Percentiles rank a stretch among this genome's conserved stretches.
Conservation (phyloP, 2,888 invertebrate genomes). For the Cosmia trapezina region DNA sequence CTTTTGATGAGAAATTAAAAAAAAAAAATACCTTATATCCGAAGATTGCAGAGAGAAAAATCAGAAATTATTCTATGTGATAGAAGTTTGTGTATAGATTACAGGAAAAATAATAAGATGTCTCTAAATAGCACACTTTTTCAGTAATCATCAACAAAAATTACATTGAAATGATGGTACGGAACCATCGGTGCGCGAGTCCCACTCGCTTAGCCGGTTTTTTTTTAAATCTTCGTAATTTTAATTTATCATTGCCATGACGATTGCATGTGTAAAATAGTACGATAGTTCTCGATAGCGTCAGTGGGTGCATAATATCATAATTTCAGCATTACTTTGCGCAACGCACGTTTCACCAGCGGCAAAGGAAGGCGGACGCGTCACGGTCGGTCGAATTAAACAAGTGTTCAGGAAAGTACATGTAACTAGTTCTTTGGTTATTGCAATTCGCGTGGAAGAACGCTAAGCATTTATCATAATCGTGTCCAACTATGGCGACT, state of each 20-base stretch:
- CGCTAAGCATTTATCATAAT: slow-evolving; percentile 49
- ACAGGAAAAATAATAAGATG: too few relatives aligned
- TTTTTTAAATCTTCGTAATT: slow-evolving; percentile 26
- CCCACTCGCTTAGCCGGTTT: too few relatives aligned
- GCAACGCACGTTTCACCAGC: slow-evolving; percentile 86
- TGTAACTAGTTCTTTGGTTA: slow-evolving; percentile 58
- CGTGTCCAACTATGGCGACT: slow-evolving; percentile 9
- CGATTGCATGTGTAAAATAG: slow-evolving; percentile 28
- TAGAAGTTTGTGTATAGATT: too few relatives aligned
- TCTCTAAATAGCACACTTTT: too few relatives aligned
- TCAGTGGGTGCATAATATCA: slow-evolving; percentile 60
- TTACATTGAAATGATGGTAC: too few relatives aligned
- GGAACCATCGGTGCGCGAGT: too few relatives aligned
- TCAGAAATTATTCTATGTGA: too few relatives aligned
- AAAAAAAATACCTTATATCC: too few relatives aligned
- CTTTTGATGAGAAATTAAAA: too few relatives aligned
- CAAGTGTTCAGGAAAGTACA: slow-evolving; percentile 73
- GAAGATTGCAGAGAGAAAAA: too few relatives aligned
- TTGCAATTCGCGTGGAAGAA: slow-evolving; percentile 53
- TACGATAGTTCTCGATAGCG: slow-evolving; percentile 28
- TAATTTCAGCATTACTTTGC: slow-evolving; percentile 76
- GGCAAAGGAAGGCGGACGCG: slow-evolving; percentile 86
- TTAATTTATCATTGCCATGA: slow-evolving; percentile 14
- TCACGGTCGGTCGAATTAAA: slow-evolving; percentile 78
- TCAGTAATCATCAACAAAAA: too few relatives aligned